Evolutionary conservation across 2,797 vertebrate genomes (phyloP), one percentile per base, ranked within the genome.

Genomic region (Enteromius anoplus): DNA sequence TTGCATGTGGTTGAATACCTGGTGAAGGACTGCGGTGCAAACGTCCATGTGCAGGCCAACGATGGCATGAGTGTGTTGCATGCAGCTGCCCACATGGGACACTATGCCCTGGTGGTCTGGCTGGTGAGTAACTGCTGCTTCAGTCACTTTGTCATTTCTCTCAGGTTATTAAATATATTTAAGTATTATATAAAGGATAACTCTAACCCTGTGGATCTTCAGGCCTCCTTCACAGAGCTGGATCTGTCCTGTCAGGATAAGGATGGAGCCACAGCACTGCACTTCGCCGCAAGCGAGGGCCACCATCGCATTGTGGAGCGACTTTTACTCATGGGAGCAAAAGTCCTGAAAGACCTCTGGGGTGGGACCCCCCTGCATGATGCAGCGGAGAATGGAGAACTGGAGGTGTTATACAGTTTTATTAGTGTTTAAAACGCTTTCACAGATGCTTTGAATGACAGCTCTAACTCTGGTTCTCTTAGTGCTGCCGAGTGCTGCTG

Each of bases 31-130:
- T 94, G 94, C 0, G 86, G 92, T 0, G 95, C 95, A 0, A 89
- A 95, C 0, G 91, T 96, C 77, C 93, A 94, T 82, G 91, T 96
- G 82, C 91, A 90, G 2, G 94, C 96, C 23, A 87, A 93, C 0
- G 96, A 97, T 0, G 96, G 96, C 87, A 97, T 96, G 96, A 96
- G 89, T 3, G 92, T 88, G 32, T 92, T 97, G 76, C 96, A 97
- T 0, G 96, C 96, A 0, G 96, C 96, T 0, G 93, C 95, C 0
- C 94, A 95, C 85, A 94, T 94, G 75, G 96, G 96, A 51, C 96
- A 96, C 88, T 90, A 93, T 14, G 91, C 93, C 0, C 91, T 96
- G 23, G 94, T 96, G n/a, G 87, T 92, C 87, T 97, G 96, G 96
- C 93, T 97, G 94, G 96, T 97, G 80, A 93, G 95, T 88, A 40